Conservation (phyloP, 1,140 invertebrate species). For the Panagrolaimus sp. region DNA sequence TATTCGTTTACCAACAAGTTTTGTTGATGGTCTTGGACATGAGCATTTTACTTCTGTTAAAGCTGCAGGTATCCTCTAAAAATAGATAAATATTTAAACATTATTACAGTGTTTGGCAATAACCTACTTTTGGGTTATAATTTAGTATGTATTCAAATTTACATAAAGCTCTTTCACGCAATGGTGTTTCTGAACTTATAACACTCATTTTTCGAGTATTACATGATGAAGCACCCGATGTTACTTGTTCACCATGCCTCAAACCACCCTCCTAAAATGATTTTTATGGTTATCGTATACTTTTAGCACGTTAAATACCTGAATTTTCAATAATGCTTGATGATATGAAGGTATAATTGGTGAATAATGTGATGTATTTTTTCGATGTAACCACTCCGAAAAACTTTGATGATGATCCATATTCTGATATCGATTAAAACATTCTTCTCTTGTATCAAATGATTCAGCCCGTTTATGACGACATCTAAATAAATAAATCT, state of each 20-base stretch:
- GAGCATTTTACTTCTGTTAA: conserved; percentile 60
- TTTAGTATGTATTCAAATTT: conserved; percentile 59
- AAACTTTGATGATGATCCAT: conserved; percentile 54
- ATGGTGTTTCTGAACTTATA: conserved; percentile 53
- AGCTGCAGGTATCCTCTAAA: conserved; percentile 57
- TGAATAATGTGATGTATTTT: conserved; percentile 58
- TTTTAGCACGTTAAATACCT: conserved; percentile 37
- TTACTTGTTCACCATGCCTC: conserved; percentile 55
- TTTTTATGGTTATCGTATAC: neutral
- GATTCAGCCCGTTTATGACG: conserved; percentile 8
- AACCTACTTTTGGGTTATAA: conserved; percentile 57
- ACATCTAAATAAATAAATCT: conserved; percentile 2
- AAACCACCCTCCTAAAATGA: conserved; percentile 48
- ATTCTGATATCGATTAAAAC: conserved; percentile 39
- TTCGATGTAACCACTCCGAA: conserved; percentile 55
- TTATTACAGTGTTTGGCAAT: neutral
- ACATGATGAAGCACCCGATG: conserved; percentile 54
- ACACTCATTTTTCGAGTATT: conserved; percentile 52
- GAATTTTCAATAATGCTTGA: conserved; percentile 55
- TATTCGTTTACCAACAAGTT: conserved; percentile 55
- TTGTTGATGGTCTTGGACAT: conserved; percentile 51
- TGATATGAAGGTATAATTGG: conserved; percentile 58
- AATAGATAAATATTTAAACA: too few relatives aligned
- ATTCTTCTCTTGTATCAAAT: conserved; percentile 31
- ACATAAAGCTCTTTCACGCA: conserved; percentile 54